phyloP scores from a whole-genome alignment of 2,797 vertebrate species.

The Benthosema pterotum region DNA sequence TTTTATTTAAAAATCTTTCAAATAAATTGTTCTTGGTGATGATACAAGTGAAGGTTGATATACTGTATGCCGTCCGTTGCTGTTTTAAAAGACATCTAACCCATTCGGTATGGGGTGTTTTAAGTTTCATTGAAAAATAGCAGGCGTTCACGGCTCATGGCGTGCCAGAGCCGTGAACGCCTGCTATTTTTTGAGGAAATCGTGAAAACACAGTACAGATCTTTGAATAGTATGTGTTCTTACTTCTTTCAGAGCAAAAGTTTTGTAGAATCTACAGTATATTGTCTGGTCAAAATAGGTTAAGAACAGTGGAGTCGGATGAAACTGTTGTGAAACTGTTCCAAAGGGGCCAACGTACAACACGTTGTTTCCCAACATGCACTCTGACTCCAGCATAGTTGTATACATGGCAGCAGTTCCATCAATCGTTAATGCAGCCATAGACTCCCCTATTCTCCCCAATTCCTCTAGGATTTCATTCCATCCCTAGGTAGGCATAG shows the following conservation, averaged over 20 bases:
- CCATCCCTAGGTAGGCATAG: background rate
- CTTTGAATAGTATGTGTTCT: no score
- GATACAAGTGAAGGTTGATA: slow-evolving; percentile 52
- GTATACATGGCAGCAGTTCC: slow-evolving; percentile 42
- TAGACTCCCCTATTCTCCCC: slow-evolving; percentile 20
- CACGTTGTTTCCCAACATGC: slow-evolving; percentile 28
- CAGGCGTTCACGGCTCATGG: no score
- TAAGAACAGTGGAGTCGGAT: no score
- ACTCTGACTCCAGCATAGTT: slow-evolving; percentile 36
- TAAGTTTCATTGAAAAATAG: no score
- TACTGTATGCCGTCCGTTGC: no score
- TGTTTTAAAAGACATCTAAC: slow-evolving; percentile 47
- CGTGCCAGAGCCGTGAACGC: no score
- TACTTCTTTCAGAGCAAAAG: no score
- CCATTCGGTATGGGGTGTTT: no score
- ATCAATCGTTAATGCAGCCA: background rate
- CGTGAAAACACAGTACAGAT: no score
- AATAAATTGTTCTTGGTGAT: slow-evolving; percentile 71
- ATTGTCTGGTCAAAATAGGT: no score
- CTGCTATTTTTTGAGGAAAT: no score
- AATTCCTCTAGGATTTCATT: slow-evolving; percentile 7
- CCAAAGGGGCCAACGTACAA: slow-evolving; percentile 11
- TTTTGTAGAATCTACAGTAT: no score
- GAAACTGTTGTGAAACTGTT: slow-evolving; percentile 21
- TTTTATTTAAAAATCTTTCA: slow-evolving; percentile 71